A percentile compares a stretch with the other conserved stretches of the same genome.
Evolutionary conservation across 2,113 vertebrate genomes (phyloP).

Genomic region (Toxostoma redivivum): DNA sequence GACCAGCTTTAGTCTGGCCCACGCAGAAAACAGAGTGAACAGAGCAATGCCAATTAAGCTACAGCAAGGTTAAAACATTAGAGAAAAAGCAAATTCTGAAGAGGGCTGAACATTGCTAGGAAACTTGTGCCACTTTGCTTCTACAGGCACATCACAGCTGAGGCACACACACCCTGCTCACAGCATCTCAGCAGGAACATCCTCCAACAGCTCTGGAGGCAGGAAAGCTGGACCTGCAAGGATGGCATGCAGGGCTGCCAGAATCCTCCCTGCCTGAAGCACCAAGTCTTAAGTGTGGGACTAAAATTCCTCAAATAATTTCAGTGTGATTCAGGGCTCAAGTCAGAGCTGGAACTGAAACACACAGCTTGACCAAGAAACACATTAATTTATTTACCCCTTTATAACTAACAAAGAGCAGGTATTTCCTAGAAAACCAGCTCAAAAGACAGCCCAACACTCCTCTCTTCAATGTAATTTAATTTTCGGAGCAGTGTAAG

Average conservation of each 20-base stretch:
- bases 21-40: neutral
- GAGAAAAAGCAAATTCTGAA: neutral
- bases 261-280: neutral
- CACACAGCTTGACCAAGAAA: neutral
- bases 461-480: neutral
- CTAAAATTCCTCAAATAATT: neutral
- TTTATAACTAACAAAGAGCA: neutral
- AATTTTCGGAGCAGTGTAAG: neutral
- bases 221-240: neutral
- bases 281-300: neutral
- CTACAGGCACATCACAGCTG: neutral
- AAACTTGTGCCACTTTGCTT: neutral
- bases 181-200: neutral
- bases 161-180: neutral
- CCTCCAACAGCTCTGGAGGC: neutral
- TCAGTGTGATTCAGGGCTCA: rapidly evolving
- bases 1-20: neutral
- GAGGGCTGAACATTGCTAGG: neutral
- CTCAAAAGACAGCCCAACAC: neutral
- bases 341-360: neutral
- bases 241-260: neutral
- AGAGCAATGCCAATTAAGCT: neutral
- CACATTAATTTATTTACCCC: neutral
- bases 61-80: neutral
- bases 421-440: neutral